Percentiles rank a stretch among this genome's conserved stretches.
Evolutionary conservation across 2,113 vertebrate genomes (phyloP).

Genomic region (Piaya cayana): DNA sequence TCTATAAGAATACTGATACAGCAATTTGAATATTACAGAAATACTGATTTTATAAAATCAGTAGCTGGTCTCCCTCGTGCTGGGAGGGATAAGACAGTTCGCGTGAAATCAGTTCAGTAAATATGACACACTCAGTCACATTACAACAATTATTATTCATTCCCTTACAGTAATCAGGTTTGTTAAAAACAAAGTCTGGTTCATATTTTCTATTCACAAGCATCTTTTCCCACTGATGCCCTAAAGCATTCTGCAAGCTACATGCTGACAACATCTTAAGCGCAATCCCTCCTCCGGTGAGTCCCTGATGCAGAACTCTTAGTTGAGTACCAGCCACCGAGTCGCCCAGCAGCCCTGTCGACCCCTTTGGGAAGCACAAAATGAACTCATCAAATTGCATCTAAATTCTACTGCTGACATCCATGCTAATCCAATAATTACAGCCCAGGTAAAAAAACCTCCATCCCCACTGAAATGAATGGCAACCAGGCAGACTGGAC

Average conservation of each 20-base stretch:
- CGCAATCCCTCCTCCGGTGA: neutral
- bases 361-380: rapidly evolving
- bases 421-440: neutral
- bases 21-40: neutral
- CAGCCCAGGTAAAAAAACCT: neutral
- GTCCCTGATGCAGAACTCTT: neutral
- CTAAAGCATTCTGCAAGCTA: neutral
- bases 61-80: neutral
- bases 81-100: neutral
- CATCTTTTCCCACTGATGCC: neutral
- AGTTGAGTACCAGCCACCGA: neutral
- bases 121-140: neutral
- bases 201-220: slow-evolving; percentile 10
- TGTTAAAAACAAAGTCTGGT: neutral
- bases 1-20: neutral
- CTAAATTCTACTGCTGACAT: neutral
- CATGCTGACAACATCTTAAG: neutral
- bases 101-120: neutral
- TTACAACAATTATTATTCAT: neutral
- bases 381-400: neutral
- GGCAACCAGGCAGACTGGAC: neutral
- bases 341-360: neutral
- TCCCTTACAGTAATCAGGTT: neutral
- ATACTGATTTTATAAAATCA: neutral
- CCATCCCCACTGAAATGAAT: neutral